These are phyloP conservation scores for Lumbricus terrestris DNA, from an alignment of 2,888 invertebrate species.

Conservation along the genomic window DNA sequence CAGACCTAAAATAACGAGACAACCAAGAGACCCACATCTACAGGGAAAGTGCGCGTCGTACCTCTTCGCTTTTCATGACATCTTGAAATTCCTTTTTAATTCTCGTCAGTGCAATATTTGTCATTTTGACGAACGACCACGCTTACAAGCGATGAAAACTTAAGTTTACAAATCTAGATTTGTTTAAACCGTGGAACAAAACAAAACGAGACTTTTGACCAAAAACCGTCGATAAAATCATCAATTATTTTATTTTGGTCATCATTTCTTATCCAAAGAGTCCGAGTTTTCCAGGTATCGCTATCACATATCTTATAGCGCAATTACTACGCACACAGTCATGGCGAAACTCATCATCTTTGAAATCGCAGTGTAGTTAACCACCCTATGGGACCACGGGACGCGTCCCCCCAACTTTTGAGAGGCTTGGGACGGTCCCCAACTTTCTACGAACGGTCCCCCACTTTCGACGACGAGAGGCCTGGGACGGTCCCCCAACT, in stretches of 20 bases:
- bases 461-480: no score
- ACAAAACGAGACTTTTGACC: not conserved
- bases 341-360: no score
- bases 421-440: no score
- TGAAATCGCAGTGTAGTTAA: no score
- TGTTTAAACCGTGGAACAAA: not conserved
- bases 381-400: no score
- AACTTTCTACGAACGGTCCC: no score
- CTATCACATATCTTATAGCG: not conserved
- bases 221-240: not conserved
- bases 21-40: not conserved
- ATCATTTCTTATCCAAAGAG: constrained; percentile 3
- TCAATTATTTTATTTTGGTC: constrained; percentile 3
- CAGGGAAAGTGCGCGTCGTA: constrained; percentile 55
- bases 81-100: constrained; percentile 97
- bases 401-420: no score
- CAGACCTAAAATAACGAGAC: not conserved
- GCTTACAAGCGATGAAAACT: not conserved
- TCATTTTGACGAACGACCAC: constrained; percentile 61
- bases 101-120: constrained; percentile 92
- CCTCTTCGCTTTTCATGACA: constrained; percentile 96
- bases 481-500: no score
- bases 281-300: not conserved
- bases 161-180: not conserved
- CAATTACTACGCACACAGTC: no score